Evolutionary conservation across 2,113 vertebrate genomes (phyloP), one percentile per base, ranked within the genome.

Genomic region (Boleophthalmus pectinirostris): DNA sequence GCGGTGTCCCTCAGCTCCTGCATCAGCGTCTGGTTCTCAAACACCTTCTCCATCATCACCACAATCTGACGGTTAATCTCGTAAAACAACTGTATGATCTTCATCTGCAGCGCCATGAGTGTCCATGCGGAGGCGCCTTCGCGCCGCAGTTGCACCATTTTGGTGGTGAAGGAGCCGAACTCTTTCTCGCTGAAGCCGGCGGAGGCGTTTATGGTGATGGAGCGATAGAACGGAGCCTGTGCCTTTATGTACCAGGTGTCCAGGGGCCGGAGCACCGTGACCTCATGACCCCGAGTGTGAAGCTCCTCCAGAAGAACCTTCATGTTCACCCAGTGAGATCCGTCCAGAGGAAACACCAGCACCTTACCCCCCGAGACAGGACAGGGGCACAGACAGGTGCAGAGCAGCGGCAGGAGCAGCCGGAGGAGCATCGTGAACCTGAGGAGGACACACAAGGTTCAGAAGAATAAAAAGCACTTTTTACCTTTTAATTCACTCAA

Each of bases 251-350:
- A 87, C 88, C 84, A 87, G 70, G 47, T 58, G 8, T 85, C 75
- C 0, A 11, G 18, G 18, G 83, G 47, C 0, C 74, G 33, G 7
- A 91, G 0, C 15, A 91, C 80, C 1, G 88, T 89, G 66, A 91
- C 9, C 29, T 86, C 78, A 43, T 90, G 87, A 16, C 88, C 90
- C 57, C 85, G 84, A 74, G 79, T 35, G 61, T 90, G 75, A 45
- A 91, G 88, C 35, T 89, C 83, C 60, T 85, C 79, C 0, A 91
- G n/a, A 3, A 91, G 71, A 33, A 88, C 72, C 0, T 81, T 89
- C 84, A 91, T 90, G 82, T 90, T 91, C 73, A 91, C 2, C 90
- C 90, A 91, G 75, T 91, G 88, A 68, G 87, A 89, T 68, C 88
- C 88, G 43, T 89, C 90, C 2, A 80, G 0, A 3, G 90, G 88